phyloP scores from a whole-genome alignment of 2,113 vertebrate genomes.

The Archocentrus centrarchus region DNA sequence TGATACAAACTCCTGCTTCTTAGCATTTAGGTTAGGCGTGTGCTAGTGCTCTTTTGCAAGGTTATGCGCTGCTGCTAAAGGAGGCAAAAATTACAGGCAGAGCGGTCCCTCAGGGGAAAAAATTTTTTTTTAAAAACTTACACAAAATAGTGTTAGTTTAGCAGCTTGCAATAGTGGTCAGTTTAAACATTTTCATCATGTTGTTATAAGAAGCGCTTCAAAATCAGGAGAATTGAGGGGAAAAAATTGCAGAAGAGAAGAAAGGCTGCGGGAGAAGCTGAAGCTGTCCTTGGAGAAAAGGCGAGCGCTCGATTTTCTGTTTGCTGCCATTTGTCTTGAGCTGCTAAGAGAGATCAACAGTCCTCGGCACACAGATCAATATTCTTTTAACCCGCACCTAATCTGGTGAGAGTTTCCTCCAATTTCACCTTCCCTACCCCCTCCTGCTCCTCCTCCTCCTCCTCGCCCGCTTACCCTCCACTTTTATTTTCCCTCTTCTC shows the following conservation, averaged over 20 bases:
- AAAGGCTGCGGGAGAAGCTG: conserved; percentile 32
- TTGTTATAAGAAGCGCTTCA: background rate
- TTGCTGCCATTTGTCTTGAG: conserved; percentile 97
- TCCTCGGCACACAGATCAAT: conserved; percentile 98
- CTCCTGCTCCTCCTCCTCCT: conserved; percentile 5
- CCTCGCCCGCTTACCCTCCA: conserved; percentile 32
- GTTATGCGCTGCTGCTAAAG: conserved; percentile 11
- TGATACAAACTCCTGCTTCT: conserved; percentile 57
- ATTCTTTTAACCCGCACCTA: conserved; percentile 97
- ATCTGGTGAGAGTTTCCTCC: conserved; percentile 89
- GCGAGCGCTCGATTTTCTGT: conserved; percentile 88
- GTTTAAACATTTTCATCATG: conserved; percentile 31
- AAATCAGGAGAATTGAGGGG: conserved; percentile 3
- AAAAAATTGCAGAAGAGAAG: conserved; percentile 8
- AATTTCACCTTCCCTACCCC: conserved; percentile 88
- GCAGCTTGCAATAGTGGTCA: background rate
- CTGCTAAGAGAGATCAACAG: conserved; percentile 97
- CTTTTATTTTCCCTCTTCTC: conserved; percentile 63
- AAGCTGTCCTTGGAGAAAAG: conserved; percentile 90
- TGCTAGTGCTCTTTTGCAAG: conserved; percentile 1
- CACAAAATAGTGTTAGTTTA: conserved; percentile 7
- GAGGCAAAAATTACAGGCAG: conserved; percentile 14
- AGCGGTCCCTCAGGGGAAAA: background rate
- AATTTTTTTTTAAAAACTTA: no score
- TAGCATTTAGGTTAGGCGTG: conserved; percentile 36